Evolutionary conservation across 1,140 invertebrate genomes (phyloP).

Genomic region (Lucilia sericata): DNA sequence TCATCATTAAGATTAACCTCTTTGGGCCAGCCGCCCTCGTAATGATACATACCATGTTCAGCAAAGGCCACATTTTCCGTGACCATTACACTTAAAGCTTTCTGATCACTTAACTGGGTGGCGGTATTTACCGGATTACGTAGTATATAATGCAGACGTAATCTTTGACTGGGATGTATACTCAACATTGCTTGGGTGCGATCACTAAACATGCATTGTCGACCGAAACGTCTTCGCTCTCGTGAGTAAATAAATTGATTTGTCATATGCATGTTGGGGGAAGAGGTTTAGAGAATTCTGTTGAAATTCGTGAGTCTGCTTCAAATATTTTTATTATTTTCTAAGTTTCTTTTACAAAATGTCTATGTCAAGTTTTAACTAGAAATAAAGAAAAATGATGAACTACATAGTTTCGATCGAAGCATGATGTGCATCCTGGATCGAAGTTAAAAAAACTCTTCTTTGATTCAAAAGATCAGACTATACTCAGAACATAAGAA

Average conservation of each 20-base stretch:
- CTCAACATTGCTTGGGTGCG: slow-evolving; percentile 80
- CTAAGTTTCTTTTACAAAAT: no score
- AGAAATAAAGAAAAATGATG: no score
- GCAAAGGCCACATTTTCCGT: slow-evolving; percentile 68
- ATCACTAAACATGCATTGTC: slow-evolving; percentile 80
- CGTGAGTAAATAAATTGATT: slow-evolving; percentile 66
- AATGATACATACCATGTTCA: slow-evolving; percentile 82
- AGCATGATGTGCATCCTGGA: no score
- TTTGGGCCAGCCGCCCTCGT: slow-evolving; percentile 95
- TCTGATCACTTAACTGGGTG: slow-evolving; percentile 74
- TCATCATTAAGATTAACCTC: slow-evolving; percentile 88
- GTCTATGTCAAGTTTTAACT: no score
- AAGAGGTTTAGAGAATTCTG: no score
- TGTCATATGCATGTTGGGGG: not conserved
- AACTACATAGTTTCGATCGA: no score
- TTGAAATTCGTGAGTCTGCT: no score
- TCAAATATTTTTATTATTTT: no score
- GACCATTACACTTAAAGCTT: slow-evolving; percentile 75
- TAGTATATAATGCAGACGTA: slow-evolving; percentile 75
- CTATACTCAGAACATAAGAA: no score
- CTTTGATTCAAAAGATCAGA: no score
- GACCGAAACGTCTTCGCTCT: slow-evolving; percentile 77
- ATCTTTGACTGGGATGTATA: slow-evolving; percentile 71
- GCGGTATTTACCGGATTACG: slow-evolving; percentile 74
- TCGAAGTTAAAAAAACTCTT: no score